Base-by-base conservation (phyloP, 2,113 vertebrate genomes). In the Dromiciops gliroides region DNA sequence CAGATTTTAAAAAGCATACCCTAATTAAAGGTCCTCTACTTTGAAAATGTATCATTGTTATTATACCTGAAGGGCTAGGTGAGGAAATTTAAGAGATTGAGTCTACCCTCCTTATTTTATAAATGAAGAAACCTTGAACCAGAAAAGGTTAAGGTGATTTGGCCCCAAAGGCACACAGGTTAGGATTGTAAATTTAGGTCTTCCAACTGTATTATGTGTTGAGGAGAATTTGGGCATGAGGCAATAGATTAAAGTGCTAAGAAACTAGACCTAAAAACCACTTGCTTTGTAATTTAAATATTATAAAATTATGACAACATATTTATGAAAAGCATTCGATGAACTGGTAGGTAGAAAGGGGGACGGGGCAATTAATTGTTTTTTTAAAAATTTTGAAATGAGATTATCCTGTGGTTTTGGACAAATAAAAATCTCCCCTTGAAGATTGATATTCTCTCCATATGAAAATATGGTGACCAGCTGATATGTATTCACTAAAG, bases 331-430 rank as follows among this genome's bases (percentile, higher is more conserved):
- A 37, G 8, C 60, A 67, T 12, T 60, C n/a, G 37, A n/a, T 75
- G 19, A 75, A 16, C 31, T 16, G 37, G 3, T 48, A n/a, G 24
- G 50, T 53, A 60, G 26, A 60, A 26, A 48, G 91, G 50, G 51
- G 90, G 93, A 89, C 93, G 28, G 28, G 16, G 25, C 93, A n/a
- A 28, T 90, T 49, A 51, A 83, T 26, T 92, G 48, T 11, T 94
- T 89, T 3, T 95, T 44, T 50, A 92, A 0, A 23, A 48, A 49
- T 22, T 50, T 25, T 37, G 47, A 83, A 49, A 90, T 49, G 89
- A 47, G 75, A 49, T 31, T 19, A 75, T 93, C 0, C 52, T 91
- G 48, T 14, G 56, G 1, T 93, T n/a, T 75, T 48, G 1, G 8
- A 90, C 26, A 52, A 51, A 75, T 75, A 75, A 75, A 53, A 93